A percentile compares a stretch with the other conserved stretches of the same genome.
phyloP scores from a whole-genome alignment of 2,888 invertebrate genomes.

The Xanthia togata region DNA sequence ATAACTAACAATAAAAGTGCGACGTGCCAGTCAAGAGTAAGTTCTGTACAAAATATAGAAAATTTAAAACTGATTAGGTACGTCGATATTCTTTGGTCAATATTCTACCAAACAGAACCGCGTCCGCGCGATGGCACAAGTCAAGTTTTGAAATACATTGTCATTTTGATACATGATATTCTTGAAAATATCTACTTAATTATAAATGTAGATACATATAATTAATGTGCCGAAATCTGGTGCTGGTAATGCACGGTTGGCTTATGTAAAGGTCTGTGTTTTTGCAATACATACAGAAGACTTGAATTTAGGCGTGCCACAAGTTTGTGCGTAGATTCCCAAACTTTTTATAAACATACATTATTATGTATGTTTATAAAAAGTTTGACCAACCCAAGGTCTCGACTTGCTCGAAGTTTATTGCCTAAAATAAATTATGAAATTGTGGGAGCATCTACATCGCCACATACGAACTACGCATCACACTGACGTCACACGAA shows the following conservation, averaged over 20 bases:
- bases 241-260: neutral
- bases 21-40: too few species aligned
- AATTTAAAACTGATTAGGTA: neutral
- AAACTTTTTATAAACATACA: too few species aligned
- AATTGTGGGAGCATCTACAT: too few species aligned
- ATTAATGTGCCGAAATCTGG: neutral
- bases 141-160: neutral
- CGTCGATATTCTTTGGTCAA: neutral
- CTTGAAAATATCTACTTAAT: neutral
- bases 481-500: too few species aligned
- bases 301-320: neutral
- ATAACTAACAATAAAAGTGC: neutral
- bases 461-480: too few species aligned
- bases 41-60: neutral
- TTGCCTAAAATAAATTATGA: neutral
- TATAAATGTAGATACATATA: neutral
- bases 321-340: neutral
- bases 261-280: neutral
- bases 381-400: slow-evolving; percentile 7
- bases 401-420: neutral
- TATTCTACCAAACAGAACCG: neutral
- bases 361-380: too few species aligned
- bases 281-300: neutral
- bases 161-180: neutral
- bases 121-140: neutral